These are phyloP conservation scores for human (Homo sapiens) DNA, from an alignment of 2,113 vertebrate species.

Conservation along the genomic window GRCh38 chr15:73707001-73707500, in stretches of 20 bases:
- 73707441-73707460: neutral
- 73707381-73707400: neutral
- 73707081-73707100: neutral
- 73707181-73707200: accelerated
- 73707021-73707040: neutral
- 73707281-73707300: neutral
- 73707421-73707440: neutral
- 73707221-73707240: accelerated
- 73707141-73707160: neutral
- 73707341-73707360: neutral
- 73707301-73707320: neutral
- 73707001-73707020: neutral
- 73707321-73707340: neutral
- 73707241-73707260: neutral
- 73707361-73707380: neutral
- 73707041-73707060: neutral
- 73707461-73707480: neutral
- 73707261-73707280: neutral
- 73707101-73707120: neutral
- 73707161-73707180: neutral
- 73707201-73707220: neutral
- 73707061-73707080: neutral
- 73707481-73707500: neutral
- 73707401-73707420: neutral
- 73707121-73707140: neutral